Conservation (phyloP, 2,797 vertebrate species). For the Alosa sapidissima region DNA sequence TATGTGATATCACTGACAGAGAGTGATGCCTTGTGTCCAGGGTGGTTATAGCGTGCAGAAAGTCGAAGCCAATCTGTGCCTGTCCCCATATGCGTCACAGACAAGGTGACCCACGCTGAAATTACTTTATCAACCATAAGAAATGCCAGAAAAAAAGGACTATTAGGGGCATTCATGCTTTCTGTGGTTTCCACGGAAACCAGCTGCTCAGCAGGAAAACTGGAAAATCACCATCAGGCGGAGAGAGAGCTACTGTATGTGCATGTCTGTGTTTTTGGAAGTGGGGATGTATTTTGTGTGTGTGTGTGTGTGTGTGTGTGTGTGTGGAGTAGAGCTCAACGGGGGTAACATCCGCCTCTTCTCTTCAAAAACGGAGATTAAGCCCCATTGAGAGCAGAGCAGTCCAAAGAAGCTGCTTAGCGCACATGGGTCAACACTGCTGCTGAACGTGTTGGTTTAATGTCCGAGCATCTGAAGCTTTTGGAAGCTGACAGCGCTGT, state of each 20-base stretch:
- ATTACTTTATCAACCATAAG: constrained; percentile 50
- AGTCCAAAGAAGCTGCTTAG: constrained; percentile 36
- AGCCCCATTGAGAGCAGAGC: constrained; percentile 40
- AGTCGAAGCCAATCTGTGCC: constrained; percentile 38
- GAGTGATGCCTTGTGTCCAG: constrained; percentile 32
- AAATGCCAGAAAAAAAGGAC: constrained; percentile 33
- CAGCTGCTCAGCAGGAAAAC: constrained; percentile 47
- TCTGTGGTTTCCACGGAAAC: constrained; percentile 55
- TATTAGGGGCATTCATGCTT: constrained; percentile 43
- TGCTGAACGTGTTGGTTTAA: constrained; percentile 36
- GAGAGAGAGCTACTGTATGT: not conserved
- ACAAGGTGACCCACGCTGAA: constrained; percentile 51
- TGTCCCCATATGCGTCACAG: constrained; percentile 41
- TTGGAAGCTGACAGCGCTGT: constrained; percentile 39
- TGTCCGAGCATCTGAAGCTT: constrained; percentile 26
- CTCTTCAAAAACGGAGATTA: constrained; percentile 42
- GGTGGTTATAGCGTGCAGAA: constrained; percentile 39
- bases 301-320: not conserved
- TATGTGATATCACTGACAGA: constrained; percentile 28
- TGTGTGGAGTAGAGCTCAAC: not conserved
- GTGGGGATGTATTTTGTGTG: not conserved
- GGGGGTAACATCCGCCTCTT: not conserved
- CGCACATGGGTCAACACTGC: constrained; percentile 43
- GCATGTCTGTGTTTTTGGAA: not conserved
- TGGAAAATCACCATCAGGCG: constrained; percentile 33